Evolutionary conservation across 1,140 invertebrate genomes (phyloP), one percentile per base, ranked within the genome.

Genomic region (Cydia fagiglandana): DNA sequence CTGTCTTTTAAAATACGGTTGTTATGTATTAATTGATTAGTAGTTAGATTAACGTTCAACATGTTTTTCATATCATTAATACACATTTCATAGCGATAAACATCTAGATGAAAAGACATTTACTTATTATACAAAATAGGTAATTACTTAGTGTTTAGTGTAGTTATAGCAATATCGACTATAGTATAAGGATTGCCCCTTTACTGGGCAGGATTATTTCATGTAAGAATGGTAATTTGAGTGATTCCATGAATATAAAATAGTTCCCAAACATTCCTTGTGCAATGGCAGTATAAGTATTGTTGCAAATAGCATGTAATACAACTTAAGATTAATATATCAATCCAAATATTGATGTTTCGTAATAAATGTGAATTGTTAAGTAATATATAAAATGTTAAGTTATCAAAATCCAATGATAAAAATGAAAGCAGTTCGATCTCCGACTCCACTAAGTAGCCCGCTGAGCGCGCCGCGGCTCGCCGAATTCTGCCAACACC

Each of bases 51-150:
- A 78, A 84, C 81, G 82, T 79, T 79, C 80, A 77, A 84, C 84
- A 85, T 88, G 85, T 85, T 87, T 86, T 87, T 83, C 76, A 90
- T 91, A 90, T 91, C 90, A 89, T 87, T 82, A 78, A 66, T 81
- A 87, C 78, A 85, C 82, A 85, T 85, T 80, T 84, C 84, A 85
- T 85, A 84, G 81, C 80, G 79, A 79, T 82, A 78, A 83, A 84
- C 81, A 83, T 86, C 77, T 88, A 86, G 79, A 75, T 73, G 81
- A 86, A 83, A 83, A 83, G 78, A 85, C 81, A 81, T 85, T 83
- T 82, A 84, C 77, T 61, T 70, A 70, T 70, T 81, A 80, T 83
- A 79, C 56, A 61, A 61, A 61, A 61, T 82, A 86, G 79, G 79
- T 61, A 61, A 24, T 78, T 24, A 24, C 24, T 24, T 85, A 85